phyloP scores from a whole-genome alignment of 1,140 invertebrate genomes.

The Trichomalopsis sarcophagae region DNA sequence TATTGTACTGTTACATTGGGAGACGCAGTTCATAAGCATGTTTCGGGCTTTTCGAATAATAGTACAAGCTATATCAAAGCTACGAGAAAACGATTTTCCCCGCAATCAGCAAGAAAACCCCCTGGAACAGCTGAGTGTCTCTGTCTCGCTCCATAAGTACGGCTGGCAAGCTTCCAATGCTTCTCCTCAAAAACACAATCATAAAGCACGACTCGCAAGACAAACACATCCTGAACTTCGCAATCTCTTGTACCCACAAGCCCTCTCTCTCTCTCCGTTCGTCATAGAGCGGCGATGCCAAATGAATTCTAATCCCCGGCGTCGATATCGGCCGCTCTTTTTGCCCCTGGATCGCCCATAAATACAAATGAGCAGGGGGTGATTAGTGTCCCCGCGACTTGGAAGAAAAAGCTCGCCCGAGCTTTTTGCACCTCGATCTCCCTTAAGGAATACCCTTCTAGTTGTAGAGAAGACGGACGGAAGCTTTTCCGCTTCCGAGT shows the following conservation, averaged over 20 bases:
- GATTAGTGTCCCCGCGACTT: background rate
- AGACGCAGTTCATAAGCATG: no score
- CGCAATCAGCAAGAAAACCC: background rate
- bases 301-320: conserved; percentile 22
- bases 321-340: background rate
- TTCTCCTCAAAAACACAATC: conserved; percentile 16
- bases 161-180: conserved; percentile 12
- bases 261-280: background rate
- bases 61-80: background rate
- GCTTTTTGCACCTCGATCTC: background rate
- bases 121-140: background rate
- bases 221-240: conserved; percentile 27
- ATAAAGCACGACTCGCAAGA: conserved; percentile 11
- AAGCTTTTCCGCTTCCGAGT: background rate
- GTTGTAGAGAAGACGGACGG: no score
- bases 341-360: background rate
- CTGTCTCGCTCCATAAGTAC: no score
- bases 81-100: background rate
- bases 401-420: background rate
- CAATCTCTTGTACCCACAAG: conserved; percentile 1
- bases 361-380: conserved; percentile 28
- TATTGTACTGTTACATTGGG: no score
- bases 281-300: background rate
- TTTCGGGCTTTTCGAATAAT: background rate
- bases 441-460: no score